Percentiles rank a stretch among this genome's conserved stretches.
These are phyloP conservation scores for Hydrocynus forskahlii DNA, from an alignment of 2,797 vertebrate genomes.

Conservation along the genomic window DNA sequence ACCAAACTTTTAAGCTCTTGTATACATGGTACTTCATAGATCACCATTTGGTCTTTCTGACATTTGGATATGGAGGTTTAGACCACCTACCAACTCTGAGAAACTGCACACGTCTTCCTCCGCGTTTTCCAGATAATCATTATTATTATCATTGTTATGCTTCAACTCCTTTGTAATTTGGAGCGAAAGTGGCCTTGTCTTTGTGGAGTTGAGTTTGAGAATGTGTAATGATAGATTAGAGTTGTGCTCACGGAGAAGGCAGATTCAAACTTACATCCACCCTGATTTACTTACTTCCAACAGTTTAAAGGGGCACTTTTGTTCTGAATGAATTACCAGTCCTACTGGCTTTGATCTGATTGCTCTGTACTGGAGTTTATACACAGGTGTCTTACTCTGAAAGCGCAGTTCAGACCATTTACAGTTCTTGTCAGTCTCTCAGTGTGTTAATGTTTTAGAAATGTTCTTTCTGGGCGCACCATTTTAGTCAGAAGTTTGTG, in stretches of 20 bases:
- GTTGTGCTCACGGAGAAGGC: not conserved
- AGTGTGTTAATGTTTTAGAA: not conserved
- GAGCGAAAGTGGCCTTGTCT: not conserved
- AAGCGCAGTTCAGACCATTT: not conserved
- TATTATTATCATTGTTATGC: not conserved
- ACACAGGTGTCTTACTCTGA: conserved; percentile 1
- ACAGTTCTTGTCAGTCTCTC: not conserved
- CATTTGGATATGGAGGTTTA: not conserved
- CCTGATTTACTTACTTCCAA: not conserved
- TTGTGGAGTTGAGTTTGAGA: not conserved
- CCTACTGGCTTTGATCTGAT: not conserved
- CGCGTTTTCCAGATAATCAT: not conserved
- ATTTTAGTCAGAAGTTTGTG: not conserved
- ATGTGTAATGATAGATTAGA: not conserved
- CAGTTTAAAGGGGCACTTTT: not conserved
- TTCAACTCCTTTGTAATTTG: not conserved
- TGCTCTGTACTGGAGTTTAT: conserved; percentile 9
- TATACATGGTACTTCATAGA: no score
- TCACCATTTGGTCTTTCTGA: no score
- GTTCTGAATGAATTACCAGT: not conserved
- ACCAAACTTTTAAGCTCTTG: no score
- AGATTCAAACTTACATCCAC: not conserved
- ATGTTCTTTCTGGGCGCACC: not conserved
- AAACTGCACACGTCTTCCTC: not conserved
- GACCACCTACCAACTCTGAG: not conserved